phyloP scores from a whole-genome alignment of 1,140 invertebrate species.

The roundworm (Caenorhabditis elegans) region DNA sequence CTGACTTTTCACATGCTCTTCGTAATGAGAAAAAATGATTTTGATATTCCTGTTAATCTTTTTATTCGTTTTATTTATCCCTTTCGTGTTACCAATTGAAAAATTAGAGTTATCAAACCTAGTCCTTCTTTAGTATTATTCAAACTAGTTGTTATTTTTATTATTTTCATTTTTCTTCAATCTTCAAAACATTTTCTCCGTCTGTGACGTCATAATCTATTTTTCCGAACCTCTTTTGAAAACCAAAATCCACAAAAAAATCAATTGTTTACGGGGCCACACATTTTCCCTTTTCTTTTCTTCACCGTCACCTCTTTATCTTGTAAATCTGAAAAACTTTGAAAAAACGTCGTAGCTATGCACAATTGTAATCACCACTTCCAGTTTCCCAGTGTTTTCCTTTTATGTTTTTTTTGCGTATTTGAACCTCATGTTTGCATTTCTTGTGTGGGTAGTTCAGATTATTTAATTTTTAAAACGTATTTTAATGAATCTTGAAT shows the following conservation, averaged over 20 bases:
- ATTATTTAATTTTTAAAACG: no score
- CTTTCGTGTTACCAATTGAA: background rate
- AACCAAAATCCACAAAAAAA: slow-evolving; percentile 1
- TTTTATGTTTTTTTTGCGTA: background rate
- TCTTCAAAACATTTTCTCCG: background rate
- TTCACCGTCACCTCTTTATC: background rate
- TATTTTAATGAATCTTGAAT: no score
- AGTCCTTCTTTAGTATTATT: background rate
- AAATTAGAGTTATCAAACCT: background rate
- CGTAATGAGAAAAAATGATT: background rate
- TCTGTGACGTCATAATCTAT: slow-evolving; percentile 23
- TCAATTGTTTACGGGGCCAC: slow-evolving; percentile 1
- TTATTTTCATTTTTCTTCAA: background rate
- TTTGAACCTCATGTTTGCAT: background rate
- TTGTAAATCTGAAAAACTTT: background rate
- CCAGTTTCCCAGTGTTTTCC: background rate
- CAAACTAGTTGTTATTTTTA: slow-evolving; percentile 7
- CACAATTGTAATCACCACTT: background rate
- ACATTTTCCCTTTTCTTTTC: background rate
- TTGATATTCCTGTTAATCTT: no score
- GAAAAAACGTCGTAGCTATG: background rate
- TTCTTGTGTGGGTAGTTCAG: background rate
- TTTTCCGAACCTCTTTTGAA: background rate
- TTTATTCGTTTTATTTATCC: background rate
- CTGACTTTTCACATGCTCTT: background rate